Percentiles rank a stretch among this genome's conserved stretches.
Conservation (phyloP, 2,113 vertebrate species). For the Albula glossodonta region DNA sequence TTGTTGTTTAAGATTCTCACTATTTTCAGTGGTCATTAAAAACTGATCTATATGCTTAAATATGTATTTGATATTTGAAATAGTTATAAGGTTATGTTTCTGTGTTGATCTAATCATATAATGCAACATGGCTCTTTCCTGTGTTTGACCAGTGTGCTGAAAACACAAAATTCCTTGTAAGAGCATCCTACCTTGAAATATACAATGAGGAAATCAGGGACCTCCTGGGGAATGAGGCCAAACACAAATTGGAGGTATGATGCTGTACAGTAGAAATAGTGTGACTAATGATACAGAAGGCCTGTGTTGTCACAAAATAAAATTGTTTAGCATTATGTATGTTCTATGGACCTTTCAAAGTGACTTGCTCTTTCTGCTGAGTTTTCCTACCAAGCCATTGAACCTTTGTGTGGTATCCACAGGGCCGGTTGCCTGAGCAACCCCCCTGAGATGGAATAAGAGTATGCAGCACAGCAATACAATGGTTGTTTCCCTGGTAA, state of each 20-base stretch:
- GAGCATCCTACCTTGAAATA: slow-evolving; percentile 87
- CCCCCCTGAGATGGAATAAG: slow-evolving; percentile 9
- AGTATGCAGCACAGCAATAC: slow-evolving; percentile 22
- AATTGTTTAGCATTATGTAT: not conserved
- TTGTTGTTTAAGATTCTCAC: no score
- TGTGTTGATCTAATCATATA: no score
- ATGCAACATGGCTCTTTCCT: not conserved
- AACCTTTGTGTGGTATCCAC: slow-evolving; percentile 47
- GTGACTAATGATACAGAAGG: not conserved
- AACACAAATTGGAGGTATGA: slow-evolving; percentile 86
- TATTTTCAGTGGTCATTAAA: no score
- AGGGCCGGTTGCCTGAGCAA: slow-evolving; percentile 43
- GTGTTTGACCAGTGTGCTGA: slow-evolving; percentile 77
- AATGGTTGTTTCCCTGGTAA: slow-evolving; percentile 45
- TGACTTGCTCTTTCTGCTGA: not conserved
- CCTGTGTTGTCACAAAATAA: not conserved
- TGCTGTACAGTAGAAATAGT: not conserved
- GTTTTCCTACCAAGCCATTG: not conserved
- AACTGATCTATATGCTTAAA: no score
- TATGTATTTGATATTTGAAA: no score
- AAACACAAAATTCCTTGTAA: slow-evolving; percentile 83
- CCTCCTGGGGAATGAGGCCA: slow-evolving; percentile 81
- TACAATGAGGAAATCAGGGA: slow-evolving; percentile 85
- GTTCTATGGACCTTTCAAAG: not conserved
- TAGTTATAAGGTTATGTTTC: no score